These are phyloP conservation scores for Thunnus thynnus DNA, from an alignment of 2,113 vertebrate species.

Conservation along the genomic window DNA sequence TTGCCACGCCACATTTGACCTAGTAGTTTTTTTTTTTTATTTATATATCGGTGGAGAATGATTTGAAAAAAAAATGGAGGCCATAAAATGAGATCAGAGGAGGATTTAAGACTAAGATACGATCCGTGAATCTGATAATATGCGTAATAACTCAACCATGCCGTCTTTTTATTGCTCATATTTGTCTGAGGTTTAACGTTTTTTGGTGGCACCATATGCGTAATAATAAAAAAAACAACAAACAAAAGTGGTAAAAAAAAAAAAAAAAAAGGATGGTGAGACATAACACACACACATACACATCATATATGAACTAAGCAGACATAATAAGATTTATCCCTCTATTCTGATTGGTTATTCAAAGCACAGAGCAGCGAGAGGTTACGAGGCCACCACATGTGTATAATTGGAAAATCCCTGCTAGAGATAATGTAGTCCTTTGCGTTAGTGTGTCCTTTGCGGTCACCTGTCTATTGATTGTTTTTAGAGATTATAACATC, in stretches of 20 bases:
- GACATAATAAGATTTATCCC: conserved; percentile 13
- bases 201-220: neutral
- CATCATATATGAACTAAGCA: neutral
- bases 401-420: conserved; percentile 76
- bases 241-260: neutral
- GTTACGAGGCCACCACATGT: conserved; percentile 60
- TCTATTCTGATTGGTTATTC: conserved; percentile 59
- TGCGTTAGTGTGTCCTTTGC: conserved; percentile 64
- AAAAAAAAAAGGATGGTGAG: neutral
- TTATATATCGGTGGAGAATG: neutral
- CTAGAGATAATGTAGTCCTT: conserved; percentile 73
- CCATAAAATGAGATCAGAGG: neutral
- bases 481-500: conserved; percentile 81
- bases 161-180: neutral
- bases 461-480: conserved; percentile 78
- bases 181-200: neutral
- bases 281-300: neutral
- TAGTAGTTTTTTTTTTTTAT: conserved; percentile 1
- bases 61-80: neutral
- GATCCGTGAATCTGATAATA: too few relatives aligned
- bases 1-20: conserved; percentile 26
- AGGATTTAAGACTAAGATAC: neutral
- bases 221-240: neutral
- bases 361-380: conserved; percentile 44
- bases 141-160: neutral